Conservation (phyloP, 2,113 vertebrate species). For the Uropsilus gracilis region DNA sequence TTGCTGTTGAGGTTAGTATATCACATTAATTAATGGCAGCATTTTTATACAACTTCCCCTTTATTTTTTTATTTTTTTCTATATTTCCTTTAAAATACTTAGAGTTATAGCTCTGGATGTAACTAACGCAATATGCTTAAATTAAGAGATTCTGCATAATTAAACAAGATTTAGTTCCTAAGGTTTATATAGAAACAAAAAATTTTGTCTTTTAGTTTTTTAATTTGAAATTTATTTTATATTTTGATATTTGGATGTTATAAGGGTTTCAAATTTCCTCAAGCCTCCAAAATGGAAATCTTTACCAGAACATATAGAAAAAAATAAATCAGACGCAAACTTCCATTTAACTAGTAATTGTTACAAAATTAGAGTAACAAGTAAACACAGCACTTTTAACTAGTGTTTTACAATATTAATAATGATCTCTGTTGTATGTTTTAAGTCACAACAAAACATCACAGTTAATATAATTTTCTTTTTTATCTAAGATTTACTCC, state of each 20-base stretch:
- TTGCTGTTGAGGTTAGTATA: conserved; percentile 94
- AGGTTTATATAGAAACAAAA: conserved; percentile 4
- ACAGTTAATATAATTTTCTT: conserved; percentile 8
- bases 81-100: conserved; percentile 40
- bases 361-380: not conserved
- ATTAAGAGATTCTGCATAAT: conserved; percentile 15
- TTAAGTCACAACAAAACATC: not conserved
- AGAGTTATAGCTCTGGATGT: conserved; percentile 47
- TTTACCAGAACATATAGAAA: not conserved
- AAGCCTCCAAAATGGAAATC: not conserved
- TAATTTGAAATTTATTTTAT: not conserved
- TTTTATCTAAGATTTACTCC: not conserved
- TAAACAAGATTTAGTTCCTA: not conserved
- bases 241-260: conserved; percentile 48
- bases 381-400: not conserved
- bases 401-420: conserved; percentile 11
- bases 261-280: not conserved
- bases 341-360: not conserved
- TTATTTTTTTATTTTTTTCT: not conserved
- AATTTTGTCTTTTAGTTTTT: not conserved
- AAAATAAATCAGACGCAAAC: conserved; percentile 31
- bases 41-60: conserved; percentile 21
- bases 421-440: not conserved
- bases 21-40: conserved; percentile 11
- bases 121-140: conserved; percentile 32